These are phyloP conservation scores for Orius insidiosus DNA, from an alignment of 1,140 invertebrate species.

Conservation along the genomic window DNA sequence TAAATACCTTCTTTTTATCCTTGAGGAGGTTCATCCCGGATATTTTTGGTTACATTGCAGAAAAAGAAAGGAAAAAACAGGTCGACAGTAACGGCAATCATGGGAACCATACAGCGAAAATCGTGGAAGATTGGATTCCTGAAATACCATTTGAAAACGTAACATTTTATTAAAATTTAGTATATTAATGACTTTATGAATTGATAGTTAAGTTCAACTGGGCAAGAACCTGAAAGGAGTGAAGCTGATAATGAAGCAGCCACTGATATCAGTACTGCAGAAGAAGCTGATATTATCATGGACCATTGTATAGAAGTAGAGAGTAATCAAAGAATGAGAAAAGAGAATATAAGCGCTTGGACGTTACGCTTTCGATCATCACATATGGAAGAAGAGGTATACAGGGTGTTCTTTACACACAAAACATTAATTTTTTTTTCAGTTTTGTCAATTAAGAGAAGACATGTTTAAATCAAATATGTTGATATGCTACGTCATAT, in stretches of 20 bases:
- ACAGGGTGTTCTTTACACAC: not conserved
- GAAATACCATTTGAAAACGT: conserved; percentile 86
- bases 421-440: conserved; percentile 20
- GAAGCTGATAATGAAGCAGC: conserved; percentile 18
- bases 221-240: conserved; percentile 27
- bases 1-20: not conserved
- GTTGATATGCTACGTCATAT: conserved; percentile 76
- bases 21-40: not conserved
- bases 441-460: conserved; percentile 76
- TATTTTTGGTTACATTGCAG: conserved; percentile 6
- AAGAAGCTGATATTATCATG: conserved; percentile 71
- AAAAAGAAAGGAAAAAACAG: conserved; percentile 14
- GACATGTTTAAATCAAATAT: conserved; percentile 91
- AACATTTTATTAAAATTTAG: conserved; percentile 21
- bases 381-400: conserved; percentile 49
- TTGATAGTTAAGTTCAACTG: conserved; percentile 31
- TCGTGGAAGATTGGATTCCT: conserved; percentile 65
- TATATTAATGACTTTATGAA: not conserved
- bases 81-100: conserved; percentile 20
- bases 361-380: conserved; percentile 67
- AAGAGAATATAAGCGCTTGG: conserved; percentile 71
- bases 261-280: conserved; percentile 24
- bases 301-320: conserved; percentile 82
- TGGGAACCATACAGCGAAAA: conserved; percentile 16
- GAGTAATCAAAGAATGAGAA: conserved; percentile 78